A percentile compares a stretch with the other conserved stretches of the same genome.
These are phyloP conservation scores for Pyrrhia umbra DNA, from an alignment of 2,888 invertebrate species.

Conservation along the genomic window DNA sequence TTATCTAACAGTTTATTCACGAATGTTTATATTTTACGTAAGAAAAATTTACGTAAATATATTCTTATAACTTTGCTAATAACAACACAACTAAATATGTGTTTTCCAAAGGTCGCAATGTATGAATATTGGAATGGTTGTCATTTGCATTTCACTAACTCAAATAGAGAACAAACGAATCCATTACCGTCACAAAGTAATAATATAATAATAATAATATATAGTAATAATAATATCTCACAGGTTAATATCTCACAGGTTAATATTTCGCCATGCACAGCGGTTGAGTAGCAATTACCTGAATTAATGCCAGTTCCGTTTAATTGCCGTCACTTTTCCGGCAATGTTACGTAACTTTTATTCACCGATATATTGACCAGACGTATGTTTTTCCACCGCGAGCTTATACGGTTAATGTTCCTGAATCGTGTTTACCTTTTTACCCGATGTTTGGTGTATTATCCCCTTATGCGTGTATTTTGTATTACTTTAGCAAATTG, in stretches of 20 bases:
- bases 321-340: constrained; percentile 54
- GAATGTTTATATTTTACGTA: too few species aligned
- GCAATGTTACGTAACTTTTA: constrained; percentile 30
- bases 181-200: constrained; percentile 5
- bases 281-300: constrained; percentile 47
- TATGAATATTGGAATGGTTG: background rate
- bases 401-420: constrained; percentile 21
- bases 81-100: background rate
- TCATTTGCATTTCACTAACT: constrained; percentile 10
- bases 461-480: background rate
- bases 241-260: constrained; percentile 42
- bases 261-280: constrained; percentile 40
- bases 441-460: background rate
- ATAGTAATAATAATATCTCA: too few species aligned
- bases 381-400: constrained; percentile 34
- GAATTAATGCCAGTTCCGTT: constrained; percentile 50
- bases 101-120: background rate
- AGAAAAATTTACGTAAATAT: too few species aligned
- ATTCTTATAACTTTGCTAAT: too few species aligned
- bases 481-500: constrained; percentile 2
- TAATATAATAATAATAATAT: too few species aligned
- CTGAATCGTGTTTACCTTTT: constrained; percentile 6
- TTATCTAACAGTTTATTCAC: too few species aligned
- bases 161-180: constrained; percentile 16
- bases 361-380: constrained; percentile 35